Evolutionary conservation across 2,113 vertebrate genomes (phyloP).

Genomic region (Myocastor coypus): DNA sequence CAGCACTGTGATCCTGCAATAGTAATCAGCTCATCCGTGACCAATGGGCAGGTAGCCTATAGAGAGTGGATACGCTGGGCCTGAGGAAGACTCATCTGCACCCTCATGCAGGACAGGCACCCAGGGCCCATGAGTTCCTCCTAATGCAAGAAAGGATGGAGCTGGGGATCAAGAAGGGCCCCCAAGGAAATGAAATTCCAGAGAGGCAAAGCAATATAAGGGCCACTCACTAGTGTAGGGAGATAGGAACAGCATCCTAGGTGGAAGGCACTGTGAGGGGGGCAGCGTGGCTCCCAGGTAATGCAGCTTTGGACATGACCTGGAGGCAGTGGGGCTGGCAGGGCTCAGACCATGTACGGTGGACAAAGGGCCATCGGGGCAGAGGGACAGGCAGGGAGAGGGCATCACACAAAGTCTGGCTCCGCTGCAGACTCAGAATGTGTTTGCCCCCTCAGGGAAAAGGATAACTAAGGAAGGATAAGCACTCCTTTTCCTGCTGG

Average conservation of each 20-base stretch:
- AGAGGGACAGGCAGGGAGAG: background rate
- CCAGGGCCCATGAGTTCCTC: background rate
- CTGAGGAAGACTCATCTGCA: no score
- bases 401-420: background rate
- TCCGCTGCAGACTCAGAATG: no score
- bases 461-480: background rate
- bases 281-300: background rate
- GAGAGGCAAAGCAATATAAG: background rate
- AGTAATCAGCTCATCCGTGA: background rate
- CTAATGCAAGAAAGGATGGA: background rate
- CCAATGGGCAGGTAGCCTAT: background rate
- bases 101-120: background rate
- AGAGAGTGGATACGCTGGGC: background rate
- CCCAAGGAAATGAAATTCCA: background rate
- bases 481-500: background rate
- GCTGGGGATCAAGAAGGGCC: background rate
- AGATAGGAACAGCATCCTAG: background rate
- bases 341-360: no score
- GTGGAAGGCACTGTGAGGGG: background rate
- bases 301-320: background rate
- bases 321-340: background rate
- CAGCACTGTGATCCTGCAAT: background rate
- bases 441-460: background rate
- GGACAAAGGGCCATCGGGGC: background rate
- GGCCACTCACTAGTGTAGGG: background rate